Evolutionary conservation across 1,140 invertebrate genomes (phyloP).

Genomic region (Hetaerina americana): DNA sequence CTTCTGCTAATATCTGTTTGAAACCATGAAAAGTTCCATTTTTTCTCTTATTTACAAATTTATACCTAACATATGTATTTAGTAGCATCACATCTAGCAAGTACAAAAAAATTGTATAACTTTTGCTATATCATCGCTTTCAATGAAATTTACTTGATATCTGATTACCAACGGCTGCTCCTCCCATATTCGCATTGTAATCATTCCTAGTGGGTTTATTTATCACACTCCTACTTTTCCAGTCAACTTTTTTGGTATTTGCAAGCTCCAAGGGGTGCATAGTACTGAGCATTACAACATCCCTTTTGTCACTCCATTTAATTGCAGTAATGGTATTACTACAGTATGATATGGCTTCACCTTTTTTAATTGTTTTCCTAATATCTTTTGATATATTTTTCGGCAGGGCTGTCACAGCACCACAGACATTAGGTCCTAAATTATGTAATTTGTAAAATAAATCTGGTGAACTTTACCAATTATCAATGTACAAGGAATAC

Average conservation of each 20-base stretch:
- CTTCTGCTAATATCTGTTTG: no score
- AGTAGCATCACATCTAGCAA: slow-evolving; percentile 16
- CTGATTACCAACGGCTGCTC: slow-evolving; percentile 20
- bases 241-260: slow-evolving; percentile 12
- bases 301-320: no score
- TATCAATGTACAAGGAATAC: no score
- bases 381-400: neutral
- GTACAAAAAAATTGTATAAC: slow-evolving; percentile 13
- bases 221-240: slow-evolving; percentile 14
- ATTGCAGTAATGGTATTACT: no score
- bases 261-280: slow-evolving; percentile 3
- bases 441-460: no score
- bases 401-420: no score
- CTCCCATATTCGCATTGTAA: slow-evolving; percentile 27
- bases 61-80: slow-evolving; percentile 13
- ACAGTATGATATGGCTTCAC: no score
- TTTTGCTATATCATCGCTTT: slow-evolving; percentile 13
- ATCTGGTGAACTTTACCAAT: no score
- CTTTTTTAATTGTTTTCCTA: neutral
- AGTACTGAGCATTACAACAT: neutral
- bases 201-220: slow-evolving; percentile 25
- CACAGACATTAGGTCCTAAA: no score
- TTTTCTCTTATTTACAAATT: slow-evolving; percentile 11
- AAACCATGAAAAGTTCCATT: slow-evolving; percentile 13
- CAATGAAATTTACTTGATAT: slow-evolving; percentile 13